Conservation (phyloP, 1,140 invertebrate species). For the Papilio aristodemus region DNA sequence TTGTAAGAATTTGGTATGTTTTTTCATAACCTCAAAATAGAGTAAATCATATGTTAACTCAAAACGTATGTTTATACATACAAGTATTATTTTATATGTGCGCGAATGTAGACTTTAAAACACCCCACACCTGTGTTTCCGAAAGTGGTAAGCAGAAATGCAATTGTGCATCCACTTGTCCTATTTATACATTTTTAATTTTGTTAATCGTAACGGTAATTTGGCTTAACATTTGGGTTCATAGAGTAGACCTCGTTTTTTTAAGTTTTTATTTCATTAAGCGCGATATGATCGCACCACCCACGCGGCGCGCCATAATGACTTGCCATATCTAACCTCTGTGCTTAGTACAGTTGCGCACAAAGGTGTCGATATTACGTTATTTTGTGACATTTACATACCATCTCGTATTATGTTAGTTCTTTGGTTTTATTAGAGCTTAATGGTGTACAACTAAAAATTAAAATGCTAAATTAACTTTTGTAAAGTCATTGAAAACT, state of each 20-base stretch:
- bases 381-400: slow-evolving; percentile 43
- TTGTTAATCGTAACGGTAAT: slow-evolving; percentile 11
- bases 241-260: slow-evolving; percentile 48
- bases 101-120: slow-evolving; percentile 28
- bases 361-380: slow-evolving; percentile 51
- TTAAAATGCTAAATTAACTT: too few species aligned
- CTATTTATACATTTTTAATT: slow-evolving; percentile 24
- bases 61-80: not conserved
- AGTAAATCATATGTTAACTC: too few species aligned
- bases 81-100: slow-evolving; percentile 13
- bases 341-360: slow-evolving; percentile 49
- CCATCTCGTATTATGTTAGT: too few species aligned
- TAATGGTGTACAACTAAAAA: too few species aligned
- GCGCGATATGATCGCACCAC: slow-evolving; percentile 70
- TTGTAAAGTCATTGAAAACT: too few species aligned
- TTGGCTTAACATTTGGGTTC: slow-evolving; percentile 50
- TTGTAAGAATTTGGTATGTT: too few species aligned
- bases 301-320: slow-evolving; percentile 69
- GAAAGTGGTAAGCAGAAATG: too few species aligned
- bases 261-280: slow-evolving; percentile 77
- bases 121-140: too few species aligned
- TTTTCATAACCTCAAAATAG: too few species aligned
- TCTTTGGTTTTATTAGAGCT: too few species aligned
- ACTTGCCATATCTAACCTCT: slow-evolving; percentile 72
- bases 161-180: too few species aligned